Evolutionary conservation across 23 tunicate species (phyloP), one percentile per base, ranked within the genome.

Genomic region (Halocynthia roretzi): DNA sequence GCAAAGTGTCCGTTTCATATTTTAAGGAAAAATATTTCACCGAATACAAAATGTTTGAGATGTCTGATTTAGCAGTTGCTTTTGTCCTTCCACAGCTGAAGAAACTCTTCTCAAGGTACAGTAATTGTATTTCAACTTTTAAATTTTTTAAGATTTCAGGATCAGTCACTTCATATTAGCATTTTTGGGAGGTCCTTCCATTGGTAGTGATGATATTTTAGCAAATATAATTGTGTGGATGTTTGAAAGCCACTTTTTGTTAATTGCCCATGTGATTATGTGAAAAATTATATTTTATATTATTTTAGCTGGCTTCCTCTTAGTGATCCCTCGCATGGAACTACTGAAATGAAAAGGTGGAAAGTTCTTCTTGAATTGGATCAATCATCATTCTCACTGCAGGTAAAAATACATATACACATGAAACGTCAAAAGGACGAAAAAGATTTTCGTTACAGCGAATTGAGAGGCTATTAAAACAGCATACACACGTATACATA

Each of bases 41-140:
- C 10, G 97, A 90, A 81, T 90, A 90, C 54, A 68, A 84, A 61
- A 85, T 90, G 97, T 90, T 90, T 67, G 97, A 90, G 62, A 66
- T 90, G 7, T 78, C 81, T 12, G 90, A 90, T 69, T 81, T 90
- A 8, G 90, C 87, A 7, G 68, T 58, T 54, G 90, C 77, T n/a
- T 76, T 77, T 70, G 87, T 90, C 7, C 54, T 75, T 57, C 90
- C 90, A 7, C 86, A 75, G 14, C 78, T 90, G 64, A 65, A 54
- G 51, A 81, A 72, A 71, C 85, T 71, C 61, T 85, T 90, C 55
- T 56, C 76, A 66, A 84, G 67, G 98, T 93, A 76, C 77, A n/a
- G n/a, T n/a, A n/a, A n/a, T n/a, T n/a, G n/a, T n/a, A n/a, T n/a
- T n/a, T n/a, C n/a, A n/a, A n/a, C n/a, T n/a, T n/a, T n/a, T n/a